These are phyloP conservation scores for Carapus acus DNA, from an alignment of 2,797 vertebrate genomes.

Conservation along the genomic window DNA sequence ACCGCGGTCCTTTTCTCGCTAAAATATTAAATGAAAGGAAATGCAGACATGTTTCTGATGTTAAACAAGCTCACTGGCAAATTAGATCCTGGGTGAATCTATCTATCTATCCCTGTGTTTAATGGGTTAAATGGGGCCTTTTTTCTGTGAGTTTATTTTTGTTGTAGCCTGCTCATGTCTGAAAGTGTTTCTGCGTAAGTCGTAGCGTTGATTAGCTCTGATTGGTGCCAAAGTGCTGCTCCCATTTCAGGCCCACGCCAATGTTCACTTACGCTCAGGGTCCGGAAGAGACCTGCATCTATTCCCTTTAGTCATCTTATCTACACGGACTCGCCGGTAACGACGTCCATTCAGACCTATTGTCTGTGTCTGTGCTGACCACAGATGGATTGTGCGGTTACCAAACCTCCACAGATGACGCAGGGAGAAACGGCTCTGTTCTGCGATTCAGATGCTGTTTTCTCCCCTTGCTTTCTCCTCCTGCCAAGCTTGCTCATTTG, in stretches of 20 bases:
- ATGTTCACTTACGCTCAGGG: constrained; percentile 27
- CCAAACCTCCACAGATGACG: constrained; percentile 31
- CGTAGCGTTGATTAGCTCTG: no score
- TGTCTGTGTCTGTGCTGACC: constrained; percentile 18
- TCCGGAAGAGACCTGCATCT: constrained; percentile 31
- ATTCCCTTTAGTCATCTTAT: constrained; percentile 48
- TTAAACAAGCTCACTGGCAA: no score
- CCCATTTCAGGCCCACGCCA: constrained; percentile 19
- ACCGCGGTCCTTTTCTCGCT: no score
- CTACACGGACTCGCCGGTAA: constrained; percentile 49
- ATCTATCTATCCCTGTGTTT: no score
- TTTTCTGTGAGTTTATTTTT: no score
- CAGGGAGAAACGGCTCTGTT: constrained; percentile 35
- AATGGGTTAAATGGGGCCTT: no score
- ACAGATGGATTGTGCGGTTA: constrained; percentile 34
- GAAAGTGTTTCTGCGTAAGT: no score
- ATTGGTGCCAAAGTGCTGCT: constrained; percentile 23
- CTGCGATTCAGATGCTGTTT: constrained; percentile 36
- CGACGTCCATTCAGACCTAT: constrained; percentile 44
- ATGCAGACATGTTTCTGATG: no score
- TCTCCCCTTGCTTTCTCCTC: constrained; percentile 29
- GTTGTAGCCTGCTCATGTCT: no score
- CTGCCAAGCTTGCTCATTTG: constrained; percentile 55
- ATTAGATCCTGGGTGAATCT: no score
- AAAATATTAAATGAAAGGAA: no score